Evolutionary conservation across 2,888 invertebrate genomes (phyloP).

Genomic region (Apodemia hepburni): DNA sequence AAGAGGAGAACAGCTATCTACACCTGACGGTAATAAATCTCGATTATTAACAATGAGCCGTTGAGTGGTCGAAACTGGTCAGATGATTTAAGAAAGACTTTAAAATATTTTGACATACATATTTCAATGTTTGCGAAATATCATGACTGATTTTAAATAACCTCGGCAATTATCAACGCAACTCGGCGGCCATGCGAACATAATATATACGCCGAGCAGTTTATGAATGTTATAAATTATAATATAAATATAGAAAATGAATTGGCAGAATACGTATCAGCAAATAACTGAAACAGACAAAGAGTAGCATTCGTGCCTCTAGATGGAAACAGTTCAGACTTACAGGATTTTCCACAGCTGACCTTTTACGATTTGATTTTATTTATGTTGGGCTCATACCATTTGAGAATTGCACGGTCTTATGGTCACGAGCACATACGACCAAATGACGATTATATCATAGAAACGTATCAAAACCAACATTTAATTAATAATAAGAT

Average conservation of each 20-base stretch:
- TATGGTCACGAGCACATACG: not conserved
- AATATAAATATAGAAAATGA: not conserved
- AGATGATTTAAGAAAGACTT: not conserved
- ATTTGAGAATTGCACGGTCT: not conserved
- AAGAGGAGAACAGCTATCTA: not conserved
- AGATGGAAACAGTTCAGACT: not conserved
- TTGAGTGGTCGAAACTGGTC: not conserved
- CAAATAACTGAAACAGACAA: not conserved
- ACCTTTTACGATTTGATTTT: not conserved
- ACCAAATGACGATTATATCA: not conserved
- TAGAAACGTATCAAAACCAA: not conserved
- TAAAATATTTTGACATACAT: not conserved
- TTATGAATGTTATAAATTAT: not conserved
- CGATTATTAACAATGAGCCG: not conserved
- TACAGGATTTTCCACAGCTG: not conserved
- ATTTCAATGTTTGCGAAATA: not conserved
- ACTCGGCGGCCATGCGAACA: not conserved
- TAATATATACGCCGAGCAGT: not conserved
- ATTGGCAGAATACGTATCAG: not conserved
- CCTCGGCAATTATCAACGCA: not conserved
- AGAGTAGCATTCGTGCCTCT: not conserved
- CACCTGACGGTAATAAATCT: not conserved
- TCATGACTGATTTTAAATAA: not conserved
- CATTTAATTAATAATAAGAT: conserved; percentile 22
- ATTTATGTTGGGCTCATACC: not conserved